Base-by-base conservation (phyloP, 1,140 invertebrate species). In the Oncopodura yosiiana region DNA sequence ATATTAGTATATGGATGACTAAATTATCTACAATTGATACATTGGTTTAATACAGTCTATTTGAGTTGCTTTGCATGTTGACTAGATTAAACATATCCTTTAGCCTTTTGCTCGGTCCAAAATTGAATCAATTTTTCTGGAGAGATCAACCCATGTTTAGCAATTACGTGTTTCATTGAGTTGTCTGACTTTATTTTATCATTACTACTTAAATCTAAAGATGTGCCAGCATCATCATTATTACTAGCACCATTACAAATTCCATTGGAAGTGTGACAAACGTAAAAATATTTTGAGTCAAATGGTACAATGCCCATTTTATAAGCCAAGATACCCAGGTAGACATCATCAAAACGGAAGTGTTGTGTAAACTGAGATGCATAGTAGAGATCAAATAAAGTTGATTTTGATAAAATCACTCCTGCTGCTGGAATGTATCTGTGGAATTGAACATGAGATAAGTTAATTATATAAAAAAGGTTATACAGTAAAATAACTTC, bases 291-390 rank as follows among this genome's bases (percentile, higher is more conserved):
- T n/a, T 81, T 71, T 66, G 81, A 87, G 68, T 94, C 88, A 56
- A 79, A 76, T 2, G 84, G 82, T 48, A 78, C 75, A 30, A 92
- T 80, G 2, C 78, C 76, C 2, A 80, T 75, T 71, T 90, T 89
- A 46, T 83, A 81, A 0, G 88, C 86, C 32, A 90, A 74, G 55
- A 94, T 75, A 21, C 82, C 86, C 39, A 94, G 64, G 70, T 83
- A 91, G 43, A 94, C 81, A 69, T 94, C 89, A 72, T 94, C 89
- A 69, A 92, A 92, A 44, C 79, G 77, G 66, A 89, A 87, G 66
- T 84, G 78, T 66, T 87, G 81, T 14, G 83, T 82, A 61, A 80
- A 88, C 34, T 80, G 76, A 69, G 82, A 87, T 16, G 77, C 78
- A 54, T 80, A 81, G 64, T 87, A 87, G 67, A 94, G 73, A 29